phyloP scores from a whole-genome alignment of 2,888 invertebrate species.

The Drosophila neotestacea region DNA sequence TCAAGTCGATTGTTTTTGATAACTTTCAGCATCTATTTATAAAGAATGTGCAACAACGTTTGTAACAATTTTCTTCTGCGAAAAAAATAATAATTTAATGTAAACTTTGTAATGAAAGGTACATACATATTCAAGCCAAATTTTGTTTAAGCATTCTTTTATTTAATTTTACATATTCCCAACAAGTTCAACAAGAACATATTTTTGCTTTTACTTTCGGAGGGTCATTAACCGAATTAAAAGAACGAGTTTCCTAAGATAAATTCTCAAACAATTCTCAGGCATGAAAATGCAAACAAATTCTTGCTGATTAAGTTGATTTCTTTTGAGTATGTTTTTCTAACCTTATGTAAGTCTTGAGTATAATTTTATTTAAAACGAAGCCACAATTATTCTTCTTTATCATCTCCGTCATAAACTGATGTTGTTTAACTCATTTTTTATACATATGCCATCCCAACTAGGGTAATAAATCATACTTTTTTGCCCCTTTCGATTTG shows the following conservation, averaged over 20 bases:
- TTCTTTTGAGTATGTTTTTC: background rate
- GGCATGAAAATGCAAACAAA: background rate
- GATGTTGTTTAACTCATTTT: constrained; percentile 10
- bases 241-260: background rate
- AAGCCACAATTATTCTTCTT: background rate
- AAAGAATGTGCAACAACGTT: no score
- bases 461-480: constrained; percentile 57
- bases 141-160: no score
- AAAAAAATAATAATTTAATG: background rate
- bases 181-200: constrained; percentile 1
- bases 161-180: background rate
- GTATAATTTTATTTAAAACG: background rate
- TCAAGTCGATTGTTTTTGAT: no score
- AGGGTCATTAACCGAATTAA: no score
- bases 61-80: background rate
- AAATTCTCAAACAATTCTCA: background rate
- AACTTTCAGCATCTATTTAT: no score
- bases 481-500: constrained; percentile 57
- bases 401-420: constrained; percentile 4
- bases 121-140: background rate
- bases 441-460: background rate
- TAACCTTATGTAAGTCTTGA: background rate
- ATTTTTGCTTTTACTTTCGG: no score
- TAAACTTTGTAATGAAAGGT: background rate
- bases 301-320: background rate